Percentiles rank a stretch among this genome's conserved stretches.
Evolutionary conservation across 2,113 vertebrate species (phyloP).

Genomic region (Ascaphus truei): DNA sequence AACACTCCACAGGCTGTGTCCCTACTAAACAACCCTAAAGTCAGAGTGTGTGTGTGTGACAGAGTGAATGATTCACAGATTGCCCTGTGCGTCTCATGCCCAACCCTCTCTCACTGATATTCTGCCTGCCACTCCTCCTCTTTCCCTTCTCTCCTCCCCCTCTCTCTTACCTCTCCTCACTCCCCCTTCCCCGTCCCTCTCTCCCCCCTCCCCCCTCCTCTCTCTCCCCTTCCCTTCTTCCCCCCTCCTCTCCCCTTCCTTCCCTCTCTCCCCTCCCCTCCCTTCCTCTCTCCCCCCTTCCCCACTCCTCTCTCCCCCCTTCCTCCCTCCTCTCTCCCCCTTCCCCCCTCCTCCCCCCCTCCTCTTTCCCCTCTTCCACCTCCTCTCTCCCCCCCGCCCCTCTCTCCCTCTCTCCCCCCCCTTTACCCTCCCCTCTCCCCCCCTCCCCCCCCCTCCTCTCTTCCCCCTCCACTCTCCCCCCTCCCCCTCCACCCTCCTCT

Average conservation of each 20-base stretch:
- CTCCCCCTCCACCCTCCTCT: too few species aligned
- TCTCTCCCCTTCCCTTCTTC: background rate
- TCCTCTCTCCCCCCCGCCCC: background rate
- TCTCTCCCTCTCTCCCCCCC: too few species aligned
- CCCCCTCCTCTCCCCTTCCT: background rate
- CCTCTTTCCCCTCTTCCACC: too few species aligned
- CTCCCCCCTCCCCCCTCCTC: background rate
- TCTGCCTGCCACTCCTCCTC: background rate
- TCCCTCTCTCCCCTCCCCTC: background rate
- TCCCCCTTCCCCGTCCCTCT: background rate
- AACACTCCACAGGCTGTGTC: too few species aligned
- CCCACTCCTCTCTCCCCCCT: background rate
- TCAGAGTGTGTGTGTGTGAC: background rate
- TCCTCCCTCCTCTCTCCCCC: background rate
- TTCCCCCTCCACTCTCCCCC: too few species aligned
- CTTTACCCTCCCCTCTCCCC: too few species aligned
- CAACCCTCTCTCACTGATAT: background rate
- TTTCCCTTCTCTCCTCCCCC: background rate
- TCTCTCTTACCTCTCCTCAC: background rate
- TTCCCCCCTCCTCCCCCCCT: too few species aligned
- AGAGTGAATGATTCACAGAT: constrained; percentile 4
- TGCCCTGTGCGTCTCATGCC: background rate
- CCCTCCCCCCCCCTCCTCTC: too few species aligned
- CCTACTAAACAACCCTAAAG: background rate
- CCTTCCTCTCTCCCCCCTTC: background rate